Conservation (phyloP, 1,140 invertebrate species). For the Goniozus legneri region DNA sequence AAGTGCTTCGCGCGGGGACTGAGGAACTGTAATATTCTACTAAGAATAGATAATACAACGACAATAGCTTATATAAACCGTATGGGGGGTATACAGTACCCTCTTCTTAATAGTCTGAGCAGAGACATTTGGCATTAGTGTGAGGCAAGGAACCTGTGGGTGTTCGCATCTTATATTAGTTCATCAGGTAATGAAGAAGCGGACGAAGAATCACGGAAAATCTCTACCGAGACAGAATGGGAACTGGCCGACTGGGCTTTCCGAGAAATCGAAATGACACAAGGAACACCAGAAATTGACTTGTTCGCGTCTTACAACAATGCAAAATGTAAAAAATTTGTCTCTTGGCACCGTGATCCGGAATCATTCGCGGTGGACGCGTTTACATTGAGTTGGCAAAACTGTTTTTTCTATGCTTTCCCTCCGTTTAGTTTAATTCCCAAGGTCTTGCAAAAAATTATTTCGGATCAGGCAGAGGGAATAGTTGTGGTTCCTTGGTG, state of each 20-base stretch:
- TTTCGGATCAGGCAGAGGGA: background rate
- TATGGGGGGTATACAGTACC: background rate
- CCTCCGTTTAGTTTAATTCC: constrained; percentile 1
- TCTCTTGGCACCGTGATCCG: background rate
- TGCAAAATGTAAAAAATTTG: constrained; percentile 3
- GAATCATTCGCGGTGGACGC: background rate
- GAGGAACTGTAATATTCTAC: background rate
- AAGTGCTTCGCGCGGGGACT: no score
- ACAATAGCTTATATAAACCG: constrained; percentile 3
- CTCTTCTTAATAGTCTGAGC: background rate
- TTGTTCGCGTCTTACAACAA: constrained; percentile 2
- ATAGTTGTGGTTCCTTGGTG: background rate
- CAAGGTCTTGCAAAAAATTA: background rate
- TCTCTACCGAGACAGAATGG: background rate
- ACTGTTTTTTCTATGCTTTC: background rate
- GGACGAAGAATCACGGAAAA: background rate
- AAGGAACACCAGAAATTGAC: background rate
- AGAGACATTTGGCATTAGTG: constrained; percentile 5
- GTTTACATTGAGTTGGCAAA: constrained; percentile 1
- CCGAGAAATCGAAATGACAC: background rate
- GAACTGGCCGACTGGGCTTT: background rate
- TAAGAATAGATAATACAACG: background rate
- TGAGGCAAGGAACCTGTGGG: background rate
- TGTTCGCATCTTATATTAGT: constrained; percentile 1
- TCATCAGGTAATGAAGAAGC: background rate